These are phyloP conservation scores for Xiphophorus birchmanni DNA, from an alignment of 2,797 vertebrate genomes.

Conservation along the genomic window DNA sequence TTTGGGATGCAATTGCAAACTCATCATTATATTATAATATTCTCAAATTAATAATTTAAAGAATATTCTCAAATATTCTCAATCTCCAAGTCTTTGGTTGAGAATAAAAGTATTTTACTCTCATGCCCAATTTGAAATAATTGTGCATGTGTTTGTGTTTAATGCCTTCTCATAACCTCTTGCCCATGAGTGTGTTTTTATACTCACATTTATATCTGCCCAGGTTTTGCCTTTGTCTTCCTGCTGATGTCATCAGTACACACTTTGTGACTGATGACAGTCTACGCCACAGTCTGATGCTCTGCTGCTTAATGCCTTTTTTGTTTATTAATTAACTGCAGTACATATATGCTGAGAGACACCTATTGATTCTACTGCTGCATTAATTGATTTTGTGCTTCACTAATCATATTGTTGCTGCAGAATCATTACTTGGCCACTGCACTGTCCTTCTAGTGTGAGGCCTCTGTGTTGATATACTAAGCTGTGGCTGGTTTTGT, in stretches of 20 bases:
- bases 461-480: slow-evolving; percentile 40
- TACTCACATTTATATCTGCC: slow-evolving; percentile 72
- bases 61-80: slow-evolving; percentile 31
- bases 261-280: slow-evolving; percentile 76
- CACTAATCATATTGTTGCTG: slow-evolving; percentile 81
- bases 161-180: slow-evolving; percentile 21
- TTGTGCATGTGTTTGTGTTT: slow-evolving; percentile 20
- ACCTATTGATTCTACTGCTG: slow-evolving; percentile 78
- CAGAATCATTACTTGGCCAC: slow-evolving; percentile 64
- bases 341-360: slow-evolving; percentile 80
- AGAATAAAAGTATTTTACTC: slow-evolving; percentile 13
- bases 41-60: too few relatives aligned
- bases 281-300: slow-evolving; percentile 74
- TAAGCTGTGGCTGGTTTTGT: slow-evolving; percentile 30
- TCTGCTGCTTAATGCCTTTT: slow-evolving; percentile 73
- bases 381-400: slow-evolving; percentile 81
- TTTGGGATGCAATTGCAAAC: slow-evolving; percentile 52
- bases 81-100: slow-evolving; percentile 39
- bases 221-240: slow-evolving; percentile 61
- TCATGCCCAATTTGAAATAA: background rate
- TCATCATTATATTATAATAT: slow-evolving; percentile 17
- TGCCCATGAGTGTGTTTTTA: slow-evolving; percentile 58
- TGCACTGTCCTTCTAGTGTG: slow-evolving; percentile 44
- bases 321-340: slow-evolving; percentile 82
- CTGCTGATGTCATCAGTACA: slow-evolving; percentile 77